Evolutionary conservation across 2,113 vertebrate species (phyloP).

Genomic region (Hippocampus guttulatus): DNA sequence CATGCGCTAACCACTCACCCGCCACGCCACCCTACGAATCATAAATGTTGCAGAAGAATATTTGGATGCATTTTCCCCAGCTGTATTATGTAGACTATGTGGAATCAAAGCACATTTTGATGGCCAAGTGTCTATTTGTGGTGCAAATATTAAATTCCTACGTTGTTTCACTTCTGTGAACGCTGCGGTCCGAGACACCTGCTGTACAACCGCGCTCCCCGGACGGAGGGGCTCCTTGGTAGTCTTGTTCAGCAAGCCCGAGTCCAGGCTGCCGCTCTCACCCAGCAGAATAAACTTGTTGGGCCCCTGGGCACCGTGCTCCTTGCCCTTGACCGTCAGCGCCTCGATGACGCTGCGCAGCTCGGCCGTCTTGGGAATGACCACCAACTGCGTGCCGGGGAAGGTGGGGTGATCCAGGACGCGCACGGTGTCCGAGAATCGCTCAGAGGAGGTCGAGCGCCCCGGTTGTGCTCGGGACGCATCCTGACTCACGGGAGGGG

Average conservation of each 20-base stretch:
- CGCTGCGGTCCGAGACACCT: slow-evolving; percentile 5
- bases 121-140: background rate
- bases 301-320: slow-evolving; percentile 80
- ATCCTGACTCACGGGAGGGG: slow-evolving; percentile 36
- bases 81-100: background rate
- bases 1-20: too few species aligned
- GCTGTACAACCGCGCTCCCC: slow-evolving; percentile 1
- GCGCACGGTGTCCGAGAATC: slow-evolving; percentile 76
- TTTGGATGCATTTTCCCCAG: background rate
- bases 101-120: background rate
- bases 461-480: slow-evolving; percentile 28
- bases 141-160: slow-evolving; percentile 2
- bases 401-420: slow-evolving; percentile 85
- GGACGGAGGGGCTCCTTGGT: background rate
- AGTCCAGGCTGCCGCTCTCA: slow-evolving; percentile 42
- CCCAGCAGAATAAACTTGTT: slow-evolving; percentile 92
- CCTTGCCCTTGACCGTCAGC: slow-evolving; percentile 84
- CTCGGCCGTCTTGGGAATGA: slow-evolving; percentile 78
- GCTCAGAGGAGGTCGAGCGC: slow-evolving; percentile 35
- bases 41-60: background rate
- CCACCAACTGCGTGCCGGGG: slow-evolving; percentile 85
- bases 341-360: slow-evolving; percentile 85
- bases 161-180: slow-evolving; percentile 44
- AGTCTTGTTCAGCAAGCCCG: slow-evolving; percentile 17
- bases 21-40: too few species aligned